Evolutionary conservation across 1,140 invertebrate genomes (phyloP).

Genomic region (Papilio machaon): DNA sequence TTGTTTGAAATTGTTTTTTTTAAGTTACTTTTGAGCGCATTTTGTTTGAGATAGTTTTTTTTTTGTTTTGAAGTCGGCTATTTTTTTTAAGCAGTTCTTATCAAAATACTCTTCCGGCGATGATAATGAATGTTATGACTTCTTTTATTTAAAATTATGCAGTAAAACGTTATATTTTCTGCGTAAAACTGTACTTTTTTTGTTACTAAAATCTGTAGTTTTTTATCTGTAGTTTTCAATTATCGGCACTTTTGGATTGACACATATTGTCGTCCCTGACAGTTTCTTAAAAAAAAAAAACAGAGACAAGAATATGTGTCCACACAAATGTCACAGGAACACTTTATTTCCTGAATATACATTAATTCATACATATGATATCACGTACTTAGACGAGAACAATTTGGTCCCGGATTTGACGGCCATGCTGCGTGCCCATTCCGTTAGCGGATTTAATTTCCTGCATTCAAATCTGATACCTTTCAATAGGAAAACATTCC

Average conservation of each 20-base stretch:
- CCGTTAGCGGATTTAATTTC: constrained; percentile 30
- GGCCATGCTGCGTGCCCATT: constrained; percentile 25
- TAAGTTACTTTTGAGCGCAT: too few relatives aligned
- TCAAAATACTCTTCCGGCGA: too few relatives aligned
- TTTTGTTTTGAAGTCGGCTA: too few relatives aligned
- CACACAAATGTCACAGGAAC: background rate
- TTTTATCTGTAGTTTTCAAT: too few relatives aligned
- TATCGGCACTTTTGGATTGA: too few relatives aligned
- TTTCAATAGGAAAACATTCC: constrained; percentile 35
- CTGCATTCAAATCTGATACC: constrained; percentile 37
- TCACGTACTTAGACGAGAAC: constrained; percentile 20
- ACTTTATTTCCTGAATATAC: constrained; percentile 13
- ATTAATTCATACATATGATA: background rate
- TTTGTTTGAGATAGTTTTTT: too few relatives aligned
- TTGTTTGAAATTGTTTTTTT: too few relatives aligned
- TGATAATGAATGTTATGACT: too few relatives aligned
- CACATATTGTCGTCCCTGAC: background rate
- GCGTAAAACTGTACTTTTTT: background rate
- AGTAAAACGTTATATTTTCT: background rate
- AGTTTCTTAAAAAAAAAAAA: too few relatives aligned
- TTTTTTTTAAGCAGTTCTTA: too few relatives aligned
- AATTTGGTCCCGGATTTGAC: constrained; percentile 25
- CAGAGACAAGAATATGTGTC: too few relatives aligned
- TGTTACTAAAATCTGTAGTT: background rate
- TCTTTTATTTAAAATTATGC: background rate